Evolutionary conservation across 2,797 vertebrate species (phyloP), one percentile per base, ranked within the genome.

Genomic region (Tympanoctomys barrerae): DNA sequence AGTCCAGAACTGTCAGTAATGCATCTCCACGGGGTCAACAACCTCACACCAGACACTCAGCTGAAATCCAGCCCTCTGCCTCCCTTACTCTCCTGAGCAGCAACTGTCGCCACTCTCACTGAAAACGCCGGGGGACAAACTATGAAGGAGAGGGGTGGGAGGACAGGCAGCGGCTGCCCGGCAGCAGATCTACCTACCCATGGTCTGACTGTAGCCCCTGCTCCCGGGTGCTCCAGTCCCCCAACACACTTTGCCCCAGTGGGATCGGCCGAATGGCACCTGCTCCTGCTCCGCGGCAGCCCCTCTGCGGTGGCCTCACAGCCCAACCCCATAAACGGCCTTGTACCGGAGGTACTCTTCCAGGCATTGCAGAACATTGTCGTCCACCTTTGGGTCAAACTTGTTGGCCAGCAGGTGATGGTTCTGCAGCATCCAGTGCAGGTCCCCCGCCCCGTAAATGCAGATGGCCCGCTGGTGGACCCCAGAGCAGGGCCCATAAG

Each of bases 391-490:
- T 2, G 99, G 99, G 96, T 99, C 99, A 98, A 99, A 99, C 97
- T 99, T 99, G 98, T 99, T 99, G 94, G 99, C 99, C 13, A 99
- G 84, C n/a, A 99, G 98, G 1, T 99, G 99, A 2, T 99, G 99
- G 73, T 99, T 99, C 70, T 73, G 93, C 1, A 99, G 92, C 61
- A 99, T 95, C 99, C 99, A 99, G 0, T 14, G 57, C 33, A 99
- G 95, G 94, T 99, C 99, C 0, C 99, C 99, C 0, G 33, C 79
- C 1, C 99, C 99, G 0, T 99, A 99, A 78, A 99, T 85, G 87
- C 99, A 99, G 68, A 99, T 10, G 0, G 98, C 0, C 54, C 99
- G 98, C 89, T 97, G 98, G 97, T 99, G 98, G 31, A 0, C 4
- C 2, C 99, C 99, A 0, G 98, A 98, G 96, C 99, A 99, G 1